Evolutionary conservation across 2,113 vertebrate genomes (phyloP).

Genomic region (Leuciscus idus): DNA sequence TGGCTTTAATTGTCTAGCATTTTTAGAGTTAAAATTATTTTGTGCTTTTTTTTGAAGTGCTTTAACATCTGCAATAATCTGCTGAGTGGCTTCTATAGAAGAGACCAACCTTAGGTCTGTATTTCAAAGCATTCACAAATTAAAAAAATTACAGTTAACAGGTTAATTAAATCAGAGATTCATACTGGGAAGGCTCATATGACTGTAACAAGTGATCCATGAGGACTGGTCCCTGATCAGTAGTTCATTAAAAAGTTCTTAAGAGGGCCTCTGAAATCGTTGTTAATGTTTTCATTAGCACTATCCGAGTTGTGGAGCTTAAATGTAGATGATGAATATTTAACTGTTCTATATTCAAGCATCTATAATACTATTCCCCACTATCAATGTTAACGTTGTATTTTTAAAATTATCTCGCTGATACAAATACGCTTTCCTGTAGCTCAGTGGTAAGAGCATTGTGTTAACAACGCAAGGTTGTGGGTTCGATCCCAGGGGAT

Average conservation of each 20-base stretch:
- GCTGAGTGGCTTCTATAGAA: no score
- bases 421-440: no score
- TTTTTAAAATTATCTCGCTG: not conserved
- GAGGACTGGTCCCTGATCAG: not conserved
- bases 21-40: no score
- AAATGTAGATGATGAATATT: not conserved
- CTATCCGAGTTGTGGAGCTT: not conserved
- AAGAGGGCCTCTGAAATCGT: not conserved
- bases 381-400: not conserved
- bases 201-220: not conserved
- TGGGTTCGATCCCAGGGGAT: no score
- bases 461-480: no score
- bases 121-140: no score
- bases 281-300: constrained; percentile 1
- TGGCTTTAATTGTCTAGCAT: no score
- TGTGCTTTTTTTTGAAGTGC: no score
- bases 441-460: no score
- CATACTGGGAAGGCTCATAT: not conserved
- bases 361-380: not conserved
- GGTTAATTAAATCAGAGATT: not conserved
- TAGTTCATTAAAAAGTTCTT: constrained; percentile 5
- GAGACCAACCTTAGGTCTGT: no score
- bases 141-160: no score
- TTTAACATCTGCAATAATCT: no score
- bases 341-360: not conserved